Base-by-base conservation (phyloP, 2,888 invertebrate species). In the Amphimallon solstitiale region DNA sequence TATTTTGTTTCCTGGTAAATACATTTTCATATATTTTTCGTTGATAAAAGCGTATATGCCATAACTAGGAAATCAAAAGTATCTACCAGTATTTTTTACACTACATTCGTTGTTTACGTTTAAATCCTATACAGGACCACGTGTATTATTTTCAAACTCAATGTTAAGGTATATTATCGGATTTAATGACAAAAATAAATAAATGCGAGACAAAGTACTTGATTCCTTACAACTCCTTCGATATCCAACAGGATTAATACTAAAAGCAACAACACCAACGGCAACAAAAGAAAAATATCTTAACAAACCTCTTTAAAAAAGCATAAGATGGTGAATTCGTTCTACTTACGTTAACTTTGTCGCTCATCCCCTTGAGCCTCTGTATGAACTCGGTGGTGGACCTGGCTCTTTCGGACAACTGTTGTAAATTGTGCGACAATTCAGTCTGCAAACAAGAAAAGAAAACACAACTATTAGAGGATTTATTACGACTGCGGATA, bases 341-440 rank as follows among this genome's bases (percentile, higher is more conserved):
- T 69, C 68, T 75, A 90, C 95, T 93, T 89, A 98, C 98, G 87
- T 95, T 94, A 78, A 98, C 93, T 89, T 94, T 93, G 79, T 98
- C 97, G 79, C 95, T 93, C 88, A 97, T 92, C 80, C 92, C 91
- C 87, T 98, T 98, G 79, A 98, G 90, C 85, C 94, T 88, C 83
- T 97, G 96, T 80, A 98, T 97, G 84, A 97, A 97, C 86, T 98
- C 98, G 76, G 97, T 97, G 79, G 97, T 97, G 65, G 94, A 92
- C 85, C 95, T 92, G 71, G 98, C 98, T 83, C 97, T 93, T 85
- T 98, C 98, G 65, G 97, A 97, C 80, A 99, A 87, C 82, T 95
- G 92, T 84, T 98, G 98, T 71, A 99, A 88, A 82, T 95, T 95
- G 86, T 97, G 96, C 71, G 98, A 98, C 81, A 99, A 86, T 87